Conservation (phyloP, 1,140 invertebrate species). For the Diprion similis region DNA sequence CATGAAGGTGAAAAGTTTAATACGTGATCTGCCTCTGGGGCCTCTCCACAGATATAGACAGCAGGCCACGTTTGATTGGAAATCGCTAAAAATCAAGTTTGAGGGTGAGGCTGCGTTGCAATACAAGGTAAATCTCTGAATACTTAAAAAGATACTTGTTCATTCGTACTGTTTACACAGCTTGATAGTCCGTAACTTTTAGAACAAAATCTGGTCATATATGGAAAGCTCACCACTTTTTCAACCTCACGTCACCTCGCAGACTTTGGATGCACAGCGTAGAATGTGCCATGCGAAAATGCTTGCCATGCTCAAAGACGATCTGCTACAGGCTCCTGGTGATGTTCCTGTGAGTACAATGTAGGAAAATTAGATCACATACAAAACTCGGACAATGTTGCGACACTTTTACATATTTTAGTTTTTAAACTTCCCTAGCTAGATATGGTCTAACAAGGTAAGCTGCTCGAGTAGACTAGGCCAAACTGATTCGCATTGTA, state of each 20-base stretch:
- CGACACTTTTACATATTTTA: slow-evolving; percentile 29
- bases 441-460: no score
- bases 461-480: no score
- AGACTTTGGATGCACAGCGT: slow-evolving; percentile 77
- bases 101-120: slow-evolving; percentile 68
- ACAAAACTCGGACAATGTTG: no score
- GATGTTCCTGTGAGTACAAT: slow-evolving; percentile 66
- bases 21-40: slow-evolving; percentile 71
- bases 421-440: background rate
- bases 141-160: background rate
- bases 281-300: slow-evolving; percentile 68
- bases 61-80: slow-evolving; percentile 83
- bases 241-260: slow-evolving; percentile 61
- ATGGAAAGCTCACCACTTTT: slow-evolving; percentile 86
- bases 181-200: slow-evolving; percentile 38
- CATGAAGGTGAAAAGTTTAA: slow-evolving; percentile 31
- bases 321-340: slow-evolving; percentile 62
- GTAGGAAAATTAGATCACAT: slow-evolving; percentile 10
- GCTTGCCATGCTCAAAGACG: slow-evolving; percentile 54
- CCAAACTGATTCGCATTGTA: no score
- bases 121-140: slow-evolving; percentile 61
- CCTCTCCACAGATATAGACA: slow-evolving; percentile 78
- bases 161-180: slow-evolving; percentile 1
- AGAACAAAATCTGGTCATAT: slow-evolving; percentile 84
- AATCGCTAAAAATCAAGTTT: slow-evolving; percentile 76